Base-by-base conservation (phyloP, 2,888 invertebrate species). In the Phengaris alcon region DNA sequence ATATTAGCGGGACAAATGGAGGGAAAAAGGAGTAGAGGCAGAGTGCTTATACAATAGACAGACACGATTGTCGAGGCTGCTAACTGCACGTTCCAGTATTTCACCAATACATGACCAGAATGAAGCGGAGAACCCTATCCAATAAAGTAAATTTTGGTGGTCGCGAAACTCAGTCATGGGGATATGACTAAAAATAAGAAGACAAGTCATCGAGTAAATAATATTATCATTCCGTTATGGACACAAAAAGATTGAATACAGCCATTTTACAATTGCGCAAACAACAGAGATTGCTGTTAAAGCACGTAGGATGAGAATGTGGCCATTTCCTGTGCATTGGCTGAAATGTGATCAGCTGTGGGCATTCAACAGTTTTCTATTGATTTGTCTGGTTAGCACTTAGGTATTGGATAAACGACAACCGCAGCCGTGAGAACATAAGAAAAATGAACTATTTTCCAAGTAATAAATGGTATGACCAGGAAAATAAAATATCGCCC, bases 321-420 rank as follows among this genome's bases (percentile, higher is more conserved):
- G 57, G 13, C 59, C 10, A 59, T 74, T 74, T 59, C 64, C 64
- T 64, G 74, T 74, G 51, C 74, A 74, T 74, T 74, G 51, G 51
- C 59, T 35, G 51, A 64, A 74, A 64, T 64, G 64, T 51, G 51
- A 74, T 74, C 74, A 74, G 64, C 74, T 74, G 59, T 64, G 59
- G 22, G 22, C 22, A 35, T 22, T 22, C 51, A 74, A 74, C 70
- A 69, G 75, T 55, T 74, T 68, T 52, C 22, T 75, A 75, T 75
- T 55, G 69, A 75, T 70, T 75, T 69, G 69, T 74, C 75, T 70
- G 55, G 75, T 57, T 74, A 75, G 44, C 74, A 68, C 74, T 69
- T 69, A 74, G 68, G 44, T 75, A 69, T 69, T 69, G 69, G 69
- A 69, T 55, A 75, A 75, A 75, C 55, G 69, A 75, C 75, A 75